These are phyloP conservation scores for Oreonectes daqikongensis DNA, from an alignment of 2,797 vertebrate species.

Conservation along the genomic window DNA sequence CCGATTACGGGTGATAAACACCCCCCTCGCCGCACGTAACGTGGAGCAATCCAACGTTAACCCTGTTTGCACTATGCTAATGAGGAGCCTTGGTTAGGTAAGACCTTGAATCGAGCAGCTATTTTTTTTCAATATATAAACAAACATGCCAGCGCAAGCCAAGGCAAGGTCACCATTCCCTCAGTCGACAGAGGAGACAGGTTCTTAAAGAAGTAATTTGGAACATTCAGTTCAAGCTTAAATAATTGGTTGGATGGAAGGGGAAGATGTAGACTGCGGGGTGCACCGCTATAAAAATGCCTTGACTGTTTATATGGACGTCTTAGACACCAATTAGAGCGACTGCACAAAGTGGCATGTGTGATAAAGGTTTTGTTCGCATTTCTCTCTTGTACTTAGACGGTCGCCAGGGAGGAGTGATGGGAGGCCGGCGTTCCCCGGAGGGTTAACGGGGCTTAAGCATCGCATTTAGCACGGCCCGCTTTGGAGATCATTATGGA, in stretches of 20 bases:
- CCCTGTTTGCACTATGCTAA: constrained; percentile 67
- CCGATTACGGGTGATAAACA: constrained; percentile 54
- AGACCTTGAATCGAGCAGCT: constrained; percentile 71
- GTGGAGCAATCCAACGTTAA: constrained; percentile 45
- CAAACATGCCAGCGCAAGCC: constrained; percentile 66
- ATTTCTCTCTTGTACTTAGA: constrained; percentile 35
- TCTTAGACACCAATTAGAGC: constrained; percentile 32
- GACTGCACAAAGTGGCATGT: constrained; percentile 36
- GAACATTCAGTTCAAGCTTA: constrained; percentile 37
- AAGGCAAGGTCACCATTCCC: constrained; percentile 60
- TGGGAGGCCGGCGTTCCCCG: constrained; percentile 21
- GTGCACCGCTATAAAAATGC: constrained; percentile 22
- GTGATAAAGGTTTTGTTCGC: constrained; percentile 45
- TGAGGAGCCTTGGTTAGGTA: constrained; percentile 62
- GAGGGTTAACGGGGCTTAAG: constrained; percentile 54
- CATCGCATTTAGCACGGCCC: constrained; percentile 59
- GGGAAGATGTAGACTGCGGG: constrained; percentile 18
- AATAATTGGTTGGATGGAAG: constrained; percentile 30
- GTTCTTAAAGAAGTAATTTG: constrained; percentile 36
- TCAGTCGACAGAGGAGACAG: constrained; percentile 26
- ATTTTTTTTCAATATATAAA: constrained; percentile 74
- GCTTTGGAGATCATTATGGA: constrained; percentile 68
- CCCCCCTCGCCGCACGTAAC: constrained; percentile 14
- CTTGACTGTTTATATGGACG: constrained; percentile 29
- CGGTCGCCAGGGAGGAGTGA: constrained; percentile 39